phyloP scores from a whole-genome alignment of 2,113 vertebrate species.

The Hiodon tergisus region DNA sequence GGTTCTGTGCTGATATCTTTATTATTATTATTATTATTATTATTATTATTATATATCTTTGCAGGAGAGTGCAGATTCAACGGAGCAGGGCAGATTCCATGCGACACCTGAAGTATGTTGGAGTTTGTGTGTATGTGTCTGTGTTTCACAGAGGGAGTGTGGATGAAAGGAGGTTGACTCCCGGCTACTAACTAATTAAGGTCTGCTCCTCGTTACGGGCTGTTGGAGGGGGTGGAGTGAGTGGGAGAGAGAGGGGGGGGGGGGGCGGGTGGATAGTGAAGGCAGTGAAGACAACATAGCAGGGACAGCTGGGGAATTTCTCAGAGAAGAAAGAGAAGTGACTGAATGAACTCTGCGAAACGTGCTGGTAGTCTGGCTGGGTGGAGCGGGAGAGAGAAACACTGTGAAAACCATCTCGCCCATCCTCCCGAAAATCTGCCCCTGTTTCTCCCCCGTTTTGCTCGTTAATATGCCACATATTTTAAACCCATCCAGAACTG shows the following conservation, averaged over 20 bases:
- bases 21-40: neutral
- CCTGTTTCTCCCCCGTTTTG: too few relatives aligned
- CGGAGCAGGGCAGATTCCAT: neutral
- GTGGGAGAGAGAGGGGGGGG: neutral
- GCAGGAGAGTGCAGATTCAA: neutral
- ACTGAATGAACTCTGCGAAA: too few relatives aligned
- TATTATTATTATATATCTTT: neutral
- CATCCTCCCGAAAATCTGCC: too few relatives aligned
- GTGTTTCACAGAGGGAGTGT: neutral
- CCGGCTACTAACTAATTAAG: slow-evolving; percentile 17
- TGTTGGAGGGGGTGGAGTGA: neutral
- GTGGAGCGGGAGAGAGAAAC: too few relatives aligned
- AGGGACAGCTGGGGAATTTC: neutral
- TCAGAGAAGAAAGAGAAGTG: neutral
- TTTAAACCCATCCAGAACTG: too few relatives aligned
- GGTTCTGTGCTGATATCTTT: neutral
- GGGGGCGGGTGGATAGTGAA: neutral
- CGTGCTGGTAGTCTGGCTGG: too few relatives aligned
- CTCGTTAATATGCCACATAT: too few relatives aligned
- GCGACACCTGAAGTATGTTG: neutral
- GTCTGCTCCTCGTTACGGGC: neutral
- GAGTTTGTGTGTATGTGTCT: slow-evolving; percentile 1
- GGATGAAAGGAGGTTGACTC: neutral
- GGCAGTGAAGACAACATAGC: neutral
- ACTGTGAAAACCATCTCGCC: too few relatives aligned